A percentile compares a stretch with the other conserved stretches of the same genome.
Conservation (phyloP, 2,888 invertebrate species). For the Meloe dianella region DNA sequence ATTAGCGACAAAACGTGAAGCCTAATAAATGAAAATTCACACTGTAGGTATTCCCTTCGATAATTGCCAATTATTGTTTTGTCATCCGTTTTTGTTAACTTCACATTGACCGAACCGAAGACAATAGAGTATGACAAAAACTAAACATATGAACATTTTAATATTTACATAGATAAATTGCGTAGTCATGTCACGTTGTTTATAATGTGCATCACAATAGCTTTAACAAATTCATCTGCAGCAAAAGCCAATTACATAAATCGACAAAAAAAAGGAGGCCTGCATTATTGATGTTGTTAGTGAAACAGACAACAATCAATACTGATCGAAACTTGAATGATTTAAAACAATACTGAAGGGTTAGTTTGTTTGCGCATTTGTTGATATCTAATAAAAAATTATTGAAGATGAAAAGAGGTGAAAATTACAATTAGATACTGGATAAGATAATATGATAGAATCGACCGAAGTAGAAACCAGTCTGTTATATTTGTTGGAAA, state of each 20-base stretch:
- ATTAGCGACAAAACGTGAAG: no score
- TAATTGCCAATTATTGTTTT: no score
- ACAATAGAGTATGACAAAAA: neutral
- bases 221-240: neutral
- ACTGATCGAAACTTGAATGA: neutral
- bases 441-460: slow-evolving; percentile 41
- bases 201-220: neutral
- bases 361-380: neutral
- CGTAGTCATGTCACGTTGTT: slow-evolving; percentile 1
- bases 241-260: neutral
- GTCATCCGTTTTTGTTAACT: neutral
- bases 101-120: neutral
- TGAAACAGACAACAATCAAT: slow-evolving; percentile 1
- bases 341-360: neutral
- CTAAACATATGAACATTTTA: neutral
- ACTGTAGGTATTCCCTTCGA: no score
- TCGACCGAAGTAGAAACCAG: slow-evolving; percentile 30
- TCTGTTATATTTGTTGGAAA: slow-evolving; percentile 23
- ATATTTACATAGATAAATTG: neutral
- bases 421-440: slow-evolving; percentile 47
- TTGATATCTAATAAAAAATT: slow-evolving; percentile 20
- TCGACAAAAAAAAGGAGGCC: neutral
- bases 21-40: no score
- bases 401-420: slow-evolving; percentile 12
- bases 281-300: neutral